A percentile compares a stretch with the other conserved stretches of the same genome.
These are phyloP conservation scores for Blastobasis adustella DNA, from an alignment of 2,888 invertebrate genomes.

Conservation along the genomic window DNA sequence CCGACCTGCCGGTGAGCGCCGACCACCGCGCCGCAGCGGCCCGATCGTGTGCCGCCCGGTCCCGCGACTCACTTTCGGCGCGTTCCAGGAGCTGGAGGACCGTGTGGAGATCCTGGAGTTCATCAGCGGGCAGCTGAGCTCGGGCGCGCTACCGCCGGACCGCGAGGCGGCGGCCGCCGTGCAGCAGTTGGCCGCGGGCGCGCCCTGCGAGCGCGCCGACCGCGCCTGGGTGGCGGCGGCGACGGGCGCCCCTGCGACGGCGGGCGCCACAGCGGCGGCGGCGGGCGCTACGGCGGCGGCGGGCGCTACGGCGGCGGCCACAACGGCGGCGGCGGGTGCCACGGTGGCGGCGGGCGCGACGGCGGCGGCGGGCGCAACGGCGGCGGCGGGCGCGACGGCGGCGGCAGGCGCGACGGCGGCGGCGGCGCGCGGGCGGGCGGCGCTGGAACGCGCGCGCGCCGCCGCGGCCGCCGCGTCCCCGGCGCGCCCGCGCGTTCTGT, in stretches of 20 bases:
- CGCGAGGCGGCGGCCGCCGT: conserved; percentile 39
- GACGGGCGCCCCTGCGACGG: conserved; percentile 21
- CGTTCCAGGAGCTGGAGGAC: conserved; percentile 44
- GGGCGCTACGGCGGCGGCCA: conserved; percentile 28
- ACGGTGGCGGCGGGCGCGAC: conserved; percentile 38
- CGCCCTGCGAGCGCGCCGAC: conserved; percentile 48
- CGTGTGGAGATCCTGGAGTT: conserved; percentile 57
- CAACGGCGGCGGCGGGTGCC: conserved; percentile 41
- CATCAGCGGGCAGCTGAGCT: conserved; percentile 47
- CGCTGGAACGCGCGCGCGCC: conserved; percentile 20
- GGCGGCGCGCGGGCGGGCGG: conserved; percentile 23
- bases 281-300: conserved; percentile 40
- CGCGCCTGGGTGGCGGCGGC: conserved; percentile 48
- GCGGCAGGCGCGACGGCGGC: conserved; percentile 39
- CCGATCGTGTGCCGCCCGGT: background rate
- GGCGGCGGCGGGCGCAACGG: conserved; percentile 24
- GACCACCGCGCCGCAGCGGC: background rate
- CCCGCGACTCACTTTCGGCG: background rate
- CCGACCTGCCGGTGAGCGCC: conserved; percentile 25
- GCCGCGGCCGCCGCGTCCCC: conserved; percentile 12
- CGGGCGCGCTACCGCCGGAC: conserved; percentile 52
- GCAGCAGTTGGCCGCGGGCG: conserved; percentile 31
- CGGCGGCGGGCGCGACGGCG: conserved; percentile 17
- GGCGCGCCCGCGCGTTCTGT: conserved; percentile 41
- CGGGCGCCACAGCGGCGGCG: background rate